Evolutionary conservation across 1,140 invertebrate species (phyloP).

Genomic region (Rhagoletis zephyria): DNA sequence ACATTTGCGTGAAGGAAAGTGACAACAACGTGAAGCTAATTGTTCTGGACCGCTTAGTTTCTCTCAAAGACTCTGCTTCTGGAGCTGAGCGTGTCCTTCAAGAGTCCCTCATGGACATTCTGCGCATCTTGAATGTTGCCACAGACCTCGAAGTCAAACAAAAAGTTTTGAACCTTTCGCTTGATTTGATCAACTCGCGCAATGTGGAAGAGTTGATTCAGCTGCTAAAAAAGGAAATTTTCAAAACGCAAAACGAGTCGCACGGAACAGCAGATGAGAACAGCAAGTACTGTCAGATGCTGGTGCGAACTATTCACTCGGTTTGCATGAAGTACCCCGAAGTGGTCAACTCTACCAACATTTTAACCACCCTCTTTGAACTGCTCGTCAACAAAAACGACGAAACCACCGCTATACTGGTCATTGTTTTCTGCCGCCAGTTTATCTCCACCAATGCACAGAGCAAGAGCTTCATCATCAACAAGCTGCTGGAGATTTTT

Average conservation of each 20-base stretch:
- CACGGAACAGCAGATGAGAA: conserved; percentile 96
- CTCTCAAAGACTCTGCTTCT: conserved; percentile 88
- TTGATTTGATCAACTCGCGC: conserved; percentile 93
- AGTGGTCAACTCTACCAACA: conserved; percentile 90
- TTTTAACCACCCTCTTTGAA: conserved; percentile 95
- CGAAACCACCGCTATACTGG: no score
- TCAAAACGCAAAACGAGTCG: conserved; percentile 92
- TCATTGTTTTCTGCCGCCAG: conserved; percentile 92
- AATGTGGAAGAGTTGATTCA: conserved; percentile 97
- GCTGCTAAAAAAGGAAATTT: conserved; percentile 93
- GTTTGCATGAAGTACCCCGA: conserved; percentile 98
- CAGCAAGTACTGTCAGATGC: conserved; percentile 94
- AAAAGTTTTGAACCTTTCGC: conserved; percentile 88
- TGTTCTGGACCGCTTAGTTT: conserved; percentile 93
- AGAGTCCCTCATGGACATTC: conserved; percentile 98
- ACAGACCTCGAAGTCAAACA: conserved; percentile 94
- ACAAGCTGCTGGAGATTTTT: conserved; percentile 90
- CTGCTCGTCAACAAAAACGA: conserved; percentile 95
- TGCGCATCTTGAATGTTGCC: conserved; percentile 92
- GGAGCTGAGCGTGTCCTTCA: conserved; percentile 92
- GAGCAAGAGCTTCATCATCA: conserved; percentile 88
- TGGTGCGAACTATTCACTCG: conserved; percentile 94
- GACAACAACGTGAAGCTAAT: conserved; percentile 99
- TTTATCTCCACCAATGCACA: conserved; percentile 94
- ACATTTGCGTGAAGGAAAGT: conserved; percentile 98